A percentile compares a stretch with the other conserved stretches of the same genome.
Conservation (phyloP, 1,140 invertebrate genomes). For the Prorops nasuta region DNA sequence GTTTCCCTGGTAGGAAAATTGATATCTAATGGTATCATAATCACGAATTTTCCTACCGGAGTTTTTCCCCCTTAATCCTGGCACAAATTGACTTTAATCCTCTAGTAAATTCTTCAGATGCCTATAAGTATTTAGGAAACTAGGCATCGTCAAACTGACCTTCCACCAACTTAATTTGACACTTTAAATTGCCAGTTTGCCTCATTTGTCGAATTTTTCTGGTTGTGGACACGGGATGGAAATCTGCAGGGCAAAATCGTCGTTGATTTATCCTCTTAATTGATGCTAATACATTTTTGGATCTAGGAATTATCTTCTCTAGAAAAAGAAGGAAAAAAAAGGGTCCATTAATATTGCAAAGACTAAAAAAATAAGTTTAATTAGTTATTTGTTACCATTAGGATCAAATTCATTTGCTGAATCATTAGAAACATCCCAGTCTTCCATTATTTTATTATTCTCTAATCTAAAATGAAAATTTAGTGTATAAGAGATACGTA, state of each 20-base stretch:
- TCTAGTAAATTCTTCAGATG: background rate
- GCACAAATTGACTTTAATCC: background rate
- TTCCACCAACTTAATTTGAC: background rate
- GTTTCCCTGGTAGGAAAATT: background rate
- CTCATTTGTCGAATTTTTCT: background rate
- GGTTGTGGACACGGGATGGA: background rate
- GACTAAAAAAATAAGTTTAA: background rate
- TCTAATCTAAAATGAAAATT: too few species aligned
- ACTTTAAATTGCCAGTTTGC: background rate
- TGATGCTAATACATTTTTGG: background rate
- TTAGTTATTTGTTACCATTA: conserved; percentile 12
- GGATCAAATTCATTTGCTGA: conserved; percentile 31
- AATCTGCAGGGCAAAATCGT: conserved; percentile 3
- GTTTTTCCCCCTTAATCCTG: too few species aligned
- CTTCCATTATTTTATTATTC: too few species aligned
- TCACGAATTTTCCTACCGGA: background rate
- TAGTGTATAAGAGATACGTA: too few species aligned
- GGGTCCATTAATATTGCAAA: background rate
- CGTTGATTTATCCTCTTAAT: background rate
- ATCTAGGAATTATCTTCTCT: conserved; percentile 6
- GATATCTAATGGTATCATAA: background rate
- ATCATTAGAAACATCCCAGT: conserved; percentile 23
- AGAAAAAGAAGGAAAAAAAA: background rate
- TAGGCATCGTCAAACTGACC: conserved; percentile 18
- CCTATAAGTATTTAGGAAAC: background rate